A percentile compares a stretch with the other conserved stretches of the same genome.
Conservation (phyloP, 2,797 vertebrate species). For the Betta splendens region DNA sequence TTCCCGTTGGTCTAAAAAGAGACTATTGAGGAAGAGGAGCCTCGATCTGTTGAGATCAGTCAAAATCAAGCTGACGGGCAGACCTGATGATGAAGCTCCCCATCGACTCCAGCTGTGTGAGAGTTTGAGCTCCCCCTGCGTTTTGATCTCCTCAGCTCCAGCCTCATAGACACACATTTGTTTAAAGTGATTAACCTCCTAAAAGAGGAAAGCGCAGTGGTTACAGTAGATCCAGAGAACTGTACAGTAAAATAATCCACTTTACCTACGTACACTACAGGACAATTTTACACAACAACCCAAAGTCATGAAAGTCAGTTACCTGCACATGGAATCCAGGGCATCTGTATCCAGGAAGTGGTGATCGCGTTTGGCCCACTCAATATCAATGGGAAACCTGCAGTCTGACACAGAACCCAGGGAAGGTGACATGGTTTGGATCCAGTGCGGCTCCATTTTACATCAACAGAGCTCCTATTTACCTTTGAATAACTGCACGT, state of each 20-base stretch:
- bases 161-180: conserved; percentile 86
- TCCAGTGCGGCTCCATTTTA: conserved; percentile 5
- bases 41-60: conserved; percentile 10
- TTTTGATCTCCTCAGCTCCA: conserved; percentile 82
- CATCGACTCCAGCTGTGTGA: neutral
- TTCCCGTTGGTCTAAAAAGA: conserved; percentile 1
- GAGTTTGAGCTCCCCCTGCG: conserved; percentile 74
- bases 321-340: conserved; percentile 89
- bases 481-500: conserved; percentile 89
- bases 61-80: conserved; percentile 5
- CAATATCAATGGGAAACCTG: conserved; percentile 85
- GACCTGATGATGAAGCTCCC: conserved; percentile 2
- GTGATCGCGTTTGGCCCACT: conserved; percentile 85
- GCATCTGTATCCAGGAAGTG: conserved; percentile 88
- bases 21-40: conserved; percentile 11
- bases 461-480: conserved; percentile 50
- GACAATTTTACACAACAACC: no score
- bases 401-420: conserved; percentile 75
- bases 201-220: conserved; percentile 12
- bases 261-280: no score
- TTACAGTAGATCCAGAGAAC: conserved; percentile 8
- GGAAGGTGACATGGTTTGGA: conserved; percentile 1
- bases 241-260: neutral
- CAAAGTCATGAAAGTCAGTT: conserved; percentile 31
- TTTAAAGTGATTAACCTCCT: conserved; percentile 89